phyloP scores from a whole-genome alignment of 2,888 invertebrate genomes.

The Sesia apiformis region DNA sequence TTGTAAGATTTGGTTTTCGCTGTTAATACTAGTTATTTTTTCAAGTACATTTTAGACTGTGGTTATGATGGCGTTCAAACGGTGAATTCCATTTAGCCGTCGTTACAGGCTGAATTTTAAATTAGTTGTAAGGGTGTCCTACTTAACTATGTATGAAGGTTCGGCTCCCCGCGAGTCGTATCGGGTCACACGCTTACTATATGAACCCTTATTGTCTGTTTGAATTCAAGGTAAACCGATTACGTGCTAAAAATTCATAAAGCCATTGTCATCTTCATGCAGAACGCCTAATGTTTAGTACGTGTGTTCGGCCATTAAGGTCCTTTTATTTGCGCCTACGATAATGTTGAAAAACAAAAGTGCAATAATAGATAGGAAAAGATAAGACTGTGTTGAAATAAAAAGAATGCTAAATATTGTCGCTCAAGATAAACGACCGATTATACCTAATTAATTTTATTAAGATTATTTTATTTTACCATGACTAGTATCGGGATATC shows the following conservation, averaged over 20 bases:
- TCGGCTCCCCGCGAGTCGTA: conserved; percentile 36
- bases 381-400: too few species aligned
- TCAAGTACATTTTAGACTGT: too few species aligned
- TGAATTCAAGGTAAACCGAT: conserved; percentile 58
- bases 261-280: conserved; percentile 45
- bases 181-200: conserved; percentile 53
- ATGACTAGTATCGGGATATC: too few species aligned
- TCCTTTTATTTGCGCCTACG: conserved; percentile 16
- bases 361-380: too few species aligned
- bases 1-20: too few species aligned
- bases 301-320: conserved; percentile 34
- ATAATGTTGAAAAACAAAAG: neutral
- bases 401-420: too few species aligned
- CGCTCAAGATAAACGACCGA: too few species aligned
- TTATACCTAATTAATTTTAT: too few species aligned
- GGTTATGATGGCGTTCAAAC: too few species aligned
- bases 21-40: too few species aligned
- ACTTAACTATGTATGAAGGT: conserved; percentile 68
- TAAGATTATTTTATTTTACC: too few species aligned
- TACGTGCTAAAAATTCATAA: conserved; percentile 65
- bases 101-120: conserved; percentile 37
- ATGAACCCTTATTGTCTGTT: conserved; percentile 49
- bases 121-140: conserved; percentile 45
- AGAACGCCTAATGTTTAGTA: conserved; percentile 42
- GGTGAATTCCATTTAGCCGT: too few species aligned